phyloP scores from a whole-genome alignment of 2,113 vertebrate genomes.

The Apeltes quadracus region DNA sequence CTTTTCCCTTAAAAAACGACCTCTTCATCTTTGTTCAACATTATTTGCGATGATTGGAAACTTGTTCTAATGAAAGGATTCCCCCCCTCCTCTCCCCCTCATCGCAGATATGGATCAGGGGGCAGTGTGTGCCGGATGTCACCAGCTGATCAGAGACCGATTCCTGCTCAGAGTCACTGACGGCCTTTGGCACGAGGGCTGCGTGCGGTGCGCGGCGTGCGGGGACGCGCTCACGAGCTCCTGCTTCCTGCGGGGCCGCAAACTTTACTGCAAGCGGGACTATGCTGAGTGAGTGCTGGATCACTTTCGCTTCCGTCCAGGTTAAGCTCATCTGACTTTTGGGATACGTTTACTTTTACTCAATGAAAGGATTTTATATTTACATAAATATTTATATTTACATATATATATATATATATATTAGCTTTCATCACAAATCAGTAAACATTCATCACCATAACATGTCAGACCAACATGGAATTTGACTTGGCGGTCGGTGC shows the following conservation, averaged over 20 bases:
- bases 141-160: constrained; percentile 88
- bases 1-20: not conserved
- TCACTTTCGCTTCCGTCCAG: not conserved
- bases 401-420: no score
- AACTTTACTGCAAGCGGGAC: constrained; percentile 94
- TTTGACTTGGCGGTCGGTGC: no score
- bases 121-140: constrained; percentile 91
- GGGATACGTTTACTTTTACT: not conserved
- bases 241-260: constrained; percentile 93
- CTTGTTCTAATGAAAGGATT: constrained; percentile 15
- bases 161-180: constrained; percentile 93
- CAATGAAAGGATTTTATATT: not conserved
- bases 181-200: constrained; percentile 93
- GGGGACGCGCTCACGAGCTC: constrained; percentile 88
- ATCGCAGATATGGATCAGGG: constrained; percentile 78
- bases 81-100: constrained; percentile 6
- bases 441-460: no score
- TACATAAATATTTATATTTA: no score
- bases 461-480: no score
- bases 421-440: not conserved
- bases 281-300: constrained; percentile 90
- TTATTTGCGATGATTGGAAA: constrained; percentile 5
- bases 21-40: not conserved
- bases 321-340: not conserved
- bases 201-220: constrained; percentile 90